A percentile compares a stretch with the other conserved stretches of the same genome.
These are phyloP conservation scores for Elaeidobius kamerunicus DNA, from an alignment of 2,888 invertebrate genomes.

Conservation along the genomic window DNA sequence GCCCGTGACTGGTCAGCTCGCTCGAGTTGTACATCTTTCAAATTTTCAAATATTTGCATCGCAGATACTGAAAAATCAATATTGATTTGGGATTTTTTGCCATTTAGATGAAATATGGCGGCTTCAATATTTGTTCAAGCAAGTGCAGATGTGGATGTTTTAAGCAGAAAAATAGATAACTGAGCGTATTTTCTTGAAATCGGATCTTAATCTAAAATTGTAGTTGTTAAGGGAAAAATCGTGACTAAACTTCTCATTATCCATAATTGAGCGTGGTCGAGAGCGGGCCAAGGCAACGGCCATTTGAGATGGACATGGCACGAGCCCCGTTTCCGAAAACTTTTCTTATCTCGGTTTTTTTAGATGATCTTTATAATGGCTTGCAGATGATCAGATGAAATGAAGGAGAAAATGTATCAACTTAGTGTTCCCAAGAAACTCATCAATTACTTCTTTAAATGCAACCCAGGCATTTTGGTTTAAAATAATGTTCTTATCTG, in stretches of 20 bases:
- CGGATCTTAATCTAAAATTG: slow-evolving; percentile 1
- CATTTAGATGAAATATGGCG: slow-evolving; percentile 15
- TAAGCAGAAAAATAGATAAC: too few relatives aligned
- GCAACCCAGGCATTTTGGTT: too few relatives aligned
- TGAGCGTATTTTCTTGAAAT: too few relatives aligned
- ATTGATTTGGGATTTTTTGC: slow-evolving; percentile 12
- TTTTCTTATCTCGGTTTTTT: slow-evolving; percentile 3
- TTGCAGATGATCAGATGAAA: too few relatives aligned
- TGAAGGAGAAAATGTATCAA: too few relatives aligned
- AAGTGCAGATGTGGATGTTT: slow-evolving; percentile 1
- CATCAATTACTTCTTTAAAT: too few relatives aligned
- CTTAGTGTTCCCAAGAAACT: too few relatives aligned
- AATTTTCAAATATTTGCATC: slow-evolving; percentile 10
- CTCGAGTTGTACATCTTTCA: too few relatives aligned
- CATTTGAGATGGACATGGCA: slow-evolving; percentile 16
- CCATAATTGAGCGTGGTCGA: slow-evolving; percentile 19
- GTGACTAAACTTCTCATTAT: slow-evolving; percentile 25
- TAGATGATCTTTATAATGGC: slow-evolving; percentile 11
- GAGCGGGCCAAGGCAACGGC: slow-evolving; percentile 5
- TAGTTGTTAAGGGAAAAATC: slow-evolving; percentile 12
- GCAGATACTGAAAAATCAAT: slow-evolving; percentile 5
- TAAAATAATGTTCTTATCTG: too few relatives aligned
- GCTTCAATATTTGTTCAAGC: slow-evolving; percentile 6
- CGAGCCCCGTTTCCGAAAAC: slow-evolving; percentile 18
- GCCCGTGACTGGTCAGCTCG: background rate